These are phyloP conservation scores for Suillia variegata DNA, from an alignment of 2,888 invertebrate species.

Conservation along the genomic window DNA sequence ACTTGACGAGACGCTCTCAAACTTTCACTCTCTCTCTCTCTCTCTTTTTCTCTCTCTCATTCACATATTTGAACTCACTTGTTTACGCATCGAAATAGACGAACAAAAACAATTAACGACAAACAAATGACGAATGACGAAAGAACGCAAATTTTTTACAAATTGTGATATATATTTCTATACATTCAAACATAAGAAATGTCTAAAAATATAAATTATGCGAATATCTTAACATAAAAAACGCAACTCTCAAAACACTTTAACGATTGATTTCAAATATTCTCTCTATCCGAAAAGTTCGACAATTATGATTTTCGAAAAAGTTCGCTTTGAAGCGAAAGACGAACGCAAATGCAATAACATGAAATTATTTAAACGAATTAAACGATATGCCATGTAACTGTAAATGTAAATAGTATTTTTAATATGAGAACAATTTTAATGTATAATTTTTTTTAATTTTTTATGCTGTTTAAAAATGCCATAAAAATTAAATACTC, in stretches of 20 bases:
- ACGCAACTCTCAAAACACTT: neutral
- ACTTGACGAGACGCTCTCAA: no score
- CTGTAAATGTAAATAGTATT: constrained; percentile 34
- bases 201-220: constrained; percentile 34
- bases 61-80: no score
- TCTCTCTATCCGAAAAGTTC: no score
- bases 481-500: constrained; percentile 10
- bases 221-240: neutral
- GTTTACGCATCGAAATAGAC: no score
- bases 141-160: constrained; percentile 39
- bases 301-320: no score
- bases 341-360: constrained; percentile 12
- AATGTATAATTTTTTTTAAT: neutral
- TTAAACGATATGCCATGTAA: constrained; percentile 19
- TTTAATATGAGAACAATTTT: constrained; percentile 28
- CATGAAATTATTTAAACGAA: constrained; percentile 18
- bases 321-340: no score
- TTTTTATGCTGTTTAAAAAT: neutral
- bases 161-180: constrained; percentile 57
- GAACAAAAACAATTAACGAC: constrained; percentile 4
- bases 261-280: no score
- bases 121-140: neutral
- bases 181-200: constrained; percentile 45
- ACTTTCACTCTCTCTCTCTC: no score
- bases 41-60: no score